Base-by-base conservation (phyloP, 2,888 invertebrate genomes). In the Xanthia icteritia region DNA sequence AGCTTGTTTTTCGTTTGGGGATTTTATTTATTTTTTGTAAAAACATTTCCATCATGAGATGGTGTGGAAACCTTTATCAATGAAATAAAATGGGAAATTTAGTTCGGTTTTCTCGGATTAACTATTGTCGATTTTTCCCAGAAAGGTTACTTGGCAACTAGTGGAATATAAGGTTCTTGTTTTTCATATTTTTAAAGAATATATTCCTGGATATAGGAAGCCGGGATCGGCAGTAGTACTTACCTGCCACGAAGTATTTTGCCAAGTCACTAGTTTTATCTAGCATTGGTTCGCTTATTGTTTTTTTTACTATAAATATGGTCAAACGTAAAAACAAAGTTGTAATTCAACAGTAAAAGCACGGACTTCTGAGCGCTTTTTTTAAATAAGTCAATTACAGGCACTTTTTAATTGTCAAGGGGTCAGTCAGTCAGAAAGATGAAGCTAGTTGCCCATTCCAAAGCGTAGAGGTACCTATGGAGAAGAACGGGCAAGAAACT, bases 1-100 rank as follows among this genome's bases (percentile, higher is more conserved):
- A 75, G 4, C 17, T 36, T 58, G 20, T 75, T 36, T 58, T 75
- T 73, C 45, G n/a, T 54, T 69, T 13, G n/a, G 6, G 6, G 3
- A 6, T 8, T 17, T 54, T 27, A 61, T 27, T 20, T 20, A 17
- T 27, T 23, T 71, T 56, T 61, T 39, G 23, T 42, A 0, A 13
- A 39, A 51, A 23, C 17, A 13, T 48, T 39, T 20, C n/a, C n/a
- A n/a, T n/a, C 31, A 60, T 51, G 8, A n/a, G 13, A 23, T 61
- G 8, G 5, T 4, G 27, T 39, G 8, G 4, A 48, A 58, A 45
- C n/a, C 3, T 15, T n/a, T 6, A 42, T 0, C 27, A 75, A 75
- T 36, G 36, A 45, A 73, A 45, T 27, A 23, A 45, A 39, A 45
- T 72, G 31, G 39, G 20, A 70, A 56, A 56, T 11, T 56, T 23